These are phyloP conservation scores for Artemisiospiza belli DNA, from an alignment of 2,113 vertebrate species.

Conservation along the genomic window DNA sequence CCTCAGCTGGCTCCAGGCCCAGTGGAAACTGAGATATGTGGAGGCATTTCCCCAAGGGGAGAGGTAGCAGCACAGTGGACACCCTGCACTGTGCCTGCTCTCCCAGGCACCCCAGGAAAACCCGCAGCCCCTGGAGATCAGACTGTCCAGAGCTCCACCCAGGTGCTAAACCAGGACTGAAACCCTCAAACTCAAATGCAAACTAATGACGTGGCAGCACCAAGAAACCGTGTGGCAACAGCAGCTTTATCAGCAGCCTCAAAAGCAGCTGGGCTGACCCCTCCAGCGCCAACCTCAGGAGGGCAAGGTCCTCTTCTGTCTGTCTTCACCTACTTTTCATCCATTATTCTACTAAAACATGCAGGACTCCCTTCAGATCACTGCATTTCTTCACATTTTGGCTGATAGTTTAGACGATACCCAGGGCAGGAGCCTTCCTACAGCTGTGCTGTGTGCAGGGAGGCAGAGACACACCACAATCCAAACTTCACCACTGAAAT, in stretches of 20 bases:
- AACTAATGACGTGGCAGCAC: rapidly evolving
- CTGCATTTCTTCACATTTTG: background rate
- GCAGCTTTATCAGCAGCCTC: background rate
- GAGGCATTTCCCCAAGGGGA: background rate
- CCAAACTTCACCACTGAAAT: background rate
- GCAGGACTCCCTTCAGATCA: background rate
- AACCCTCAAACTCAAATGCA: background rate
- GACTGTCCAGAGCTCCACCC: background rate
- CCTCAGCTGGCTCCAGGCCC: background rate
- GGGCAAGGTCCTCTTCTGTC: background rate
- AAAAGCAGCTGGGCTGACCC: background rate
- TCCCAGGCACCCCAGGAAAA: rapidly evolving
- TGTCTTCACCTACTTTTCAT: background rate
- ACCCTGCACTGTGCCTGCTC: background rate
- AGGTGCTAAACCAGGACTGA: background rate
- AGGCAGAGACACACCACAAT: background rate
- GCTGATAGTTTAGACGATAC: background rate
- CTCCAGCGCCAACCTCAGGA: rapidly evolving
- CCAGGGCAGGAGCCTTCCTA: background rate
- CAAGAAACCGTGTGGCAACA: rapidly evolving
- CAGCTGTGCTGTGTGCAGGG: rapidly evolving
- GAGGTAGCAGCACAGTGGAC: rapidly evolving
- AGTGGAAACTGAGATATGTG: rapidly evolving
- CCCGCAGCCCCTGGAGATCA: background rate
- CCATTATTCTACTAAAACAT: background rate